phyloP scores from a whole-genome alignment of 2,888 invertebrate genomes.

The Orchestes rusci region DNA sequence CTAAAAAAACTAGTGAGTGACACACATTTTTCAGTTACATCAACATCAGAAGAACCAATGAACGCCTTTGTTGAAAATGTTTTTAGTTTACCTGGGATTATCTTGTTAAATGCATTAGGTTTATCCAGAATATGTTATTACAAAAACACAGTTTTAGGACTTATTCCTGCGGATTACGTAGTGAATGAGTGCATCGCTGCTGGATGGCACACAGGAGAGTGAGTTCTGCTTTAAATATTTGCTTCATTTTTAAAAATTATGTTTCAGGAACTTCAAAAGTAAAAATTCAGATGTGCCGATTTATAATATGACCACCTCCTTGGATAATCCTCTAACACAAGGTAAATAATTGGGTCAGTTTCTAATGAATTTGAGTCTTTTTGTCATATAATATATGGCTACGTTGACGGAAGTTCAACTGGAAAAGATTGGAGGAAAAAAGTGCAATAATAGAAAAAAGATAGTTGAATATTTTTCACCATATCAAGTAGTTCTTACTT shows the following conservation, averaged over 20 bases:
- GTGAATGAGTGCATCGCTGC: constrained; percentile 66
- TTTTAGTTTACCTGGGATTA: constrained; percentile 28
- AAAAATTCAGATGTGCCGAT: constrained; percentile 50
- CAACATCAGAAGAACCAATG: constrained; percentile 32
- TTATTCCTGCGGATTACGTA: constrained; percentile 75
- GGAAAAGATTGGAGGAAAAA: too few species aligned
- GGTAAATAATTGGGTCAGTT: too few species aligned
- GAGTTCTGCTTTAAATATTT: background rate
- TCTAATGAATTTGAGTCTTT: background rate
- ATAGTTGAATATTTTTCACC: too few species aligned
- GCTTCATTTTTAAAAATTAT: background rate
- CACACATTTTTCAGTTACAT: constrained; percentile 26
- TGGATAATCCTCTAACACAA: constrained; percentile 77
- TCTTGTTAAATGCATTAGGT: constrained; percentile 29
- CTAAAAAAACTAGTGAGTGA: too few species aligned
- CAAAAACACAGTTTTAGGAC: constrained; percentile 30
- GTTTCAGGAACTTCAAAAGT: constrained; percentile 8
- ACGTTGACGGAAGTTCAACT: too few species aligned
- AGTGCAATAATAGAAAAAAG: too few species aligned
- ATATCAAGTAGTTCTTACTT: too few species aligned
- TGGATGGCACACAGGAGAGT: constrained; percentile 26
- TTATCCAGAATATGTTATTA: constrained; percentile 53
- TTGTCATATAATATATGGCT: background rate
- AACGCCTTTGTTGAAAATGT: constrained; percentile 51
- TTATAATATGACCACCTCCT: constrained; percentile 80